Base-by-base conservation (phyloP, 1,140 invertebrate genomes). In the Ips nitidus region DNA sequence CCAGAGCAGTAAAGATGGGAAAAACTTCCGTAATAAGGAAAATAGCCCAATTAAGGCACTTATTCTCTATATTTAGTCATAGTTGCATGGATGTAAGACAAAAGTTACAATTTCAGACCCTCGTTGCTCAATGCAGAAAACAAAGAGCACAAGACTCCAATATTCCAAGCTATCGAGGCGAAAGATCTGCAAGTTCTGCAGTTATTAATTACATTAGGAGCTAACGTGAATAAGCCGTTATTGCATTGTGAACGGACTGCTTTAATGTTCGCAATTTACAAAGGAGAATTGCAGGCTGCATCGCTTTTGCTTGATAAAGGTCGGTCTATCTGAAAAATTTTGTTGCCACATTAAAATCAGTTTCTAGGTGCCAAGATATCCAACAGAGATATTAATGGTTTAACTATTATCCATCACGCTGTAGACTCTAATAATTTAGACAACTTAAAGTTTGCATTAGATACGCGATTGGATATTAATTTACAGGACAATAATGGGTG, bases 321-420 rank as follows among this genome's bases (percentile, higher is more conserved):
- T 37, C 41, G 73, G 80, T 66, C 74, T 79, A n/a, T 22, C 3
- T 41, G 53, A 41, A 70, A 36, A 74, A 52, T 39, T 63, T 52
- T 39, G 41, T 41, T 50, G 36, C 37, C 52, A 39, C 39, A 38
- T 22, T 22, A 22, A 22, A 5, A 50, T 59, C 36, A 37, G 1
- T 52, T 5, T 2, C 6, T 42, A 71, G 70, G 70, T 7, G 72
- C 72, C 2, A 39, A 68, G 37, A 62, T 60, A 42, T 53, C 5
- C 41, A 41, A 47, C 41, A 56, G 3, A 39, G 72, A 73, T 56
- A 71, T 71, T 45, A 73, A 73, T 47, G 72, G 69, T 22, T 76
- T 84, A 1, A 81, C 80, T 7, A 72, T 80, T 2, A 75, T 85
- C 56, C 85, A 86, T 75, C 82, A 82, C 70, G 84, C 84, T 2